Conservation (phyloP, 1,140 invertebrate species). For the Subanguina moxae region DNA sequence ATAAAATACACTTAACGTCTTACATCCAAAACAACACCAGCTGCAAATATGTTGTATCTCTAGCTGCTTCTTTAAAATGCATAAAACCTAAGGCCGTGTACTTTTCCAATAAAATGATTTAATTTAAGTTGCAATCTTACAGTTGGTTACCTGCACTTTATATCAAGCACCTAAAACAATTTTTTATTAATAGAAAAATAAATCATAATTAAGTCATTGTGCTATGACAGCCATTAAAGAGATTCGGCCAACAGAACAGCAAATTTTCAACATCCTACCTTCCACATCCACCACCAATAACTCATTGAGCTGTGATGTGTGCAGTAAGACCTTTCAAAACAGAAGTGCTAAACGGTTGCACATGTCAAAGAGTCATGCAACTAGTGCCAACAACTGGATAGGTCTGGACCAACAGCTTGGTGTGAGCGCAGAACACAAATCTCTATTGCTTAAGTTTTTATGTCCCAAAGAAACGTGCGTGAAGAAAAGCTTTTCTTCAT, state of each 20-base stretch:
- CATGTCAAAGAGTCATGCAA: conserved; percentile 21
- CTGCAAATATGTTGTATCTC: too few relatives aligned
- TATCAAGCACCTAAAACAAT: too few relatives aligned
- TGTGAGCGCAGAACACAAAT: conserved; percentile 10
- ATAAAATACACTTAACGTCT: too few relatives aligned
- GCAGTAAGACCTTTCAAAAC: neutral
- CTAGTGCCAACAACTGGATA: neutral
- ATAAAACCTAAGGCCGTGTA: neutral
- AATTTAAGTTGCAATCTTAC: neutral
- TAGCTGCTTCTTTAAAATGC: neutral
- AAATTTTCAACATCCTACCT: conserved; percentile 15
- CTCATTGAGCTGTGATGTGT: conserved; percentile 16
- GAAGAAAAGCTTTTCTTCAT: neutral
- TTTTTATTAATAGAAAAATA: too few relatives aligned
- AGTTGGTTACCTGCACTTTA: too few relatives aligned
- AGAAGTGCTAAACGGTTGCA: conserved; percentile 22
- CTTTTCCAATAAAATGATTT: conserved; percentile 1
- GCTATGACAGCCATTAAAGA: neutral
- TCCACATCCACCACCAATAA: conserved; percentile 1
- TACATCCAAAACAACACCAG: too few relatives aligned
- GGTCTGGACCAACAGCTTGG: conserved; percentile 3
- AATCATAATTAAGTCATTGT: too few relatives aligned
- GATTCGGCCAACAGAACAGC: conserved; percentile 4
- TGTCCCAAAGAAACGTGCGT: conserved; percentile 18
- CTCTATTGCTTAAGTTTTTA: conserved; percentile 1